phyloP scores from a whole-genome alignment of 2,113 vertebrate species.

The Emydura subglobosa region DNA sequence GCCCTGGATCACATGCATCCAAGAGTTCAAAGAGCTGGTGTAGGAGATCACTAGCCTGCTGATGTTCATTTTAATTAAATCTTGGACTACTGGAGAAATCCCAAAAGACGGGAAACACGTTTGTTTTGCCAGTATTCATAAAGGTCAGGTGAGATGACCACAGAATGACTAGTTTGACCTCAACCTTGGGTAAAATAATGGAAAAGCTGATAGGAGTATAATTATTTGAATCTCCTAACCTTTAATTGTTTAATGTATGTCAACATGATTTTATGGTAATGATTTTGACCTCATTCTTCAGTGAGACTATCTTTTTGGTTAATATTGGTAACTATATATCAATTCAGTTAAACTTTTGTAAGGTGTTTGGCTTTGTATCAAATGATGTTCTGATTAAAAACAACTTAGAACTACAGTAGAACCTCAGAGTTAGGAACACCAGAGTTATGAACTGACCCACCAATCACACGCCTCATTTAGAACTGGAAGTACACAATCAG shows the following conservation, averaged over 20 bases:
- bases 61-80: background rate
- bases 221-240: background rate
- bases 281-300: background rate
- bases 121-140: background rate
- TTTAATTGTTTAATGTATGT: background rate
- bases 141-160: background rate
- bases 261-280: background rate
- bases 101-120: background rate
- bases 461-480: no score
- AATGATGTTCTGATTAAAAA: background rate
- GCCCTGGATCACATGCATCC: background rate
- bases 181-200: background rate
- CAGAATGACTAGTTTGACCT: background rate
- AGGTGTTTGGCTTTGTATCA: background rate
- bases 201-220: background rate
- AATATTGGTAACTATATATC: background rate
- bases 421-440: no score
- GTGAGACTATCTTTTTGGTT: background rate
- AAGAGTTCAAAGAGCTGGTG: background rate
- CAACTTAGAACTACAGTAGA: background rate
- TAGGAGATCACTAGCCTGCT: background rate
- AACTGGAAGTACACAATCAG: no score
- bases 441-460: no score
- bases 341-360: background rate
- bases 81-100: background rate